phyloP scores from a whole-genome alignment of 2,888 invertebrate species.

The Hofmannophila pseudospretella region DNA sequence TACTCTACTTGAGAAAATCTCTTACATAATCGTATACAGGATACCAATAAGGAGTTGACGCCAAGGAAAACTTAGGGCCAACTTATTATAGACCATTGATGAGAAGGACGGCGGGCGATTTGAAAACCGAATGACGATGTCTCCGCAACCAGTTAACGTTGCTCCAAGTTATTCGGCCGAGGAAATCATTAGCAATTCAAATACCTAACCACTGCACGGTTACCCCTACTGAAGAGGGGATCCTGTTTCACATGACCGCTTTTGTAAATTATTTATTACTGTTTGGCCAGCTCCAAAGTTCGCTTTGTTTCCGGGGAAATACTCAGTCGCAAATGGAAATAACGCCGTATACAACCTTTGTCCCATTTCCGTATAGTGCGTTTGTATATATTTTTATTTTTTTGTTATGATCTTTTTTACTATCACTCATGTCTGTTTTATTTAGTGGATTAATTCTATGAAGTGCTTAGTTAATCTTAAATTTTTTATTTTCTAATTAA shows the following conservation, averaged over 20 bases:
- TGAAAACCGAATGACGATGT: constrained; percentile 17
- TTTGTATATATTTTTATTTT: constrained; percentile 7
- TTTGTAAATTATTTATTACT: constrained; percentile 72
- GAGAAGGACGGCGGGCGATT: no score
- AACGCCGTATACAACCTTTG: constrained; percentile 33
- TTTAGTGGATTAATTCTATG: no score
- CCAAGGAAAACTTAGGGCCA: no score
- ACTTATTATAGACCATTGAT: no score
- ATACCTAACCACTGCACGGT: constrained; percentile 62
- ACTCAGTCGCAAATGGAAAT: constrained; percentile 43
- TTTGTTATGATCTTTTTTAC: not conserved
- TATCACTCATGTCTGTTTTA: not conserved
- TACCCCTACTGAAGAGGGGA: constrained; percentile 47
- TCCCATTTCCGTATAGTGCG: constrained; percentile 15
- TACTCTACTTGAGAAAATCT: no score
- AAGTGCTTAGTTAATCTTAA: no score
- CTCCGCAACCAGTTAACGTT: constrained; percentile 48
- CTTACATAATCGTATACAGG: no score
- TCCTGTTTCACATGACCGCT: constrained; percentile 66
- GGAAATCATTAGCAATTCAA: constrained; percentile 71
- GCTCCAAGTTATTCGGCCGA: constrained; percentile 56
- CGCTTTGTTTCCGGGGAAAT: constrained; percentile 55
- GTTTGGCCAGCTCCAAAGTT: constrained; percentile 59
- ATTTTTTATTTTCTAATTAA: no score
- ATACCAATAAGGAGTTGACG: no score